Evolutionary conservation across 2,888 invertebrate genomes (phyloP).

Genomic region (Heliconius hortense): DNA sequence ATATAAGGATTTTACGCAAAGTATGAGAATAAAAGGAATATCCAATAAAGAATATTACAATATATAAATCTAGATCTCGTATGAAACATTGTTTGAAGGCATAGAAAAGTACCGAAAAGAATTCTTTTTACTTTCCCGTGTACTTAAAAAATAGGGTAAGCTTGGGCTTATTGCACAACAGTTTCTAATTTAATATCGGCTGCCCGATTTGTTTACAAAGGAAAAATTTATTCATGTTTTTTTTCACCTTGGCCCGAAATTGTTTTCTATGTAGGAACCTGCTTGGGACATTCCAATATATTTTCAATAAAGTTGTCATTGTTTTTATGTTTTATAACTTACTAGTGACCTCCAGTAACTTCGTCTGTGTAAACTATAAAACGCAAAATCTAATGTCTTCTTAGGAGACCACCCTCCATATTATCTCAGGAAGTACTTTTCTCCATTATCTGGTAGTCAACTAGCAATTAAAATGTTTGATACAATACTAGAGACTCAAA

Average conservation of each 20-base stretch:
- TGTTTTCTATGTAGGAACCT: not conserved
- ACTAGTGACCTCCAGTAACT: not conserved
- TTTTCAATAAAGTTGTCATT: not conserved
- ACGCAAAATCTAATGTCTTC: too few species aligned
- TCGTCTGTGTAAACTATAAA: not conserved
- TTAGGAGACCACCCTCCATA: too few species aligned
- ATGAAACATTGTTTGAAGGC: constrained; percentile 7
- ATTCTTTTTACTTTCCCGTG: not conserved
- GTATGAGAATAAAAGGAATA: not conserved
- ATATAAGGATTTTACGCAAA: constrained; percentile 2
- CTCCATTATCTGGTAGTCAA: too few species aligned
- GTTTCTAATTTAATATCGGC: constrained; percentile 72
- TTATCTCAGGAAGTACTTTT: too few species aligned
- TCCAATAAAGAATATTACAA: constrained; percentile 18
- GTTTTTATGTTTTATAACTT: not conserved
- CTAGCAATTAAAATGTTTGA: too few species aligned
- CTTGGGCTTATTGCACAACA: constrained; percentile 13
- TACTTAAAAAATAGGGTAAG: constrained; percentile 7
- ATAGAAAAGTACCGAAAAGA: not conserved
- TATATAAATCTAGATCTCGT: constrained; percentile 11
- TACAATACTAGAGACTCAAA: too few species aligned
- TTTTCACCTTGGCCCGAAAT: constrained; percentile 65
- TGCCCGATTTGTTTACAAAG: constrained; percentile 80
- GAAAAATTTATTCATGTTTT: constrained; percentile 81
- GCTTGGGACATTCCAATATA: not conserved